These are phyloP conservation scores for Andricus curvator DNA, from an alignment of 2,888 invertebrate species.

Conservation along the genomic window DNA sequence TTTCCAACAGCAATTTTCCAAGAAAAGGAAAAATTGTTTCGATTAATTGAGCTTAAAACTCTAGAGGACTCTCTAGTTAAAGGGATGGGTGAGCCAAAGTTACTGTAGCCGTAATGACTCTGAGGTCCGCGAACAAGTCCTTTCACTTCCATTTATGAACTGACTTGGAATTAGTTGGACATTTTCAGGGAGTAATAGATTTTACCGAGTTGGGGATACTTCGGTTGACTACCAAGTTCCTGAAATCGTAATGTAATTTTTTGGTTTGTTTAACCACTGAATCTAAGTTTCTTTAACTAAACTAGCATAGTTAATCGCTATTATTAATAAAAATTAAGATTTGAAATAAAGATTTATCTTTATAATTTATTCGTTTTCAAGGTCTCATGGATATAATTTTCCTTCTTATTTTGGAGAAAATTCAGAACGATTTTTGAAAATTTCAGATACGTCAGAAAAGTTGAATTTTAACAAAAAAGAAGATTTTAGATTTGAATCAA, in stretches of 20 bases:
- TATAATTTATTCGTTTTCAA: no score
- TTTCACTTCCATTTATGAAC: constrained; percentile 30
- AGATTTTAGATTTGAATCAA: no score
- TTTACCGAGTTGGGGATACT: background rate
- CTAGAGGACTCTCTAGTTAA: background rate
- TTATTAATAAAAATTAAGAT: no score
- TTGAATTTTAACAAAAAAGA: no score
- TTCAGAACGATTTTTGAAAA: no score
- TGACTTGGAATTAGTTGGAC: constrained; percentile 11
- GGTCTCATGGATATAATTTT: no score
- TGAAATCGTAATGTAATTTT: background rate
- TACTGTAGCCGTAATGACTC: constrained; percentile 7
- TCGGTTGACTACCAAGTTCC: background rate
- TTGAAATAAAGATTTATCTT: no score
- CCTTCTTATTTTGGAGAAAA: no score
- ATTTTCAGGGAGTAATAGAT: background rate
- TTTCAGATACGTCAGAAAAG: no score
- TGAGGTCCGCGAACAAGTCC: constrained; percentile 16
- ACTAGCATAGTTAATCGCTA: no score
- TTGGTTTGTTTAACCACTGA: no score
- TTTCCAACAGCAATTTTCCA: background rate
- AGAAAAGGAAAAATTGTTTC: background rate
- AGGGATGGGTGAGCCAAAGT: constrained; percentile 1
- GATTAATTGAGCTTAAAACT: background rate
- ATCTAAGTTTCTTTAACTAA: no score